Evolutionary conservation across 2,888 invertebrate species (phyloP), one percentile per base, ranked within the genome.

Genomic region (Cybosia mesomella): DNA sequence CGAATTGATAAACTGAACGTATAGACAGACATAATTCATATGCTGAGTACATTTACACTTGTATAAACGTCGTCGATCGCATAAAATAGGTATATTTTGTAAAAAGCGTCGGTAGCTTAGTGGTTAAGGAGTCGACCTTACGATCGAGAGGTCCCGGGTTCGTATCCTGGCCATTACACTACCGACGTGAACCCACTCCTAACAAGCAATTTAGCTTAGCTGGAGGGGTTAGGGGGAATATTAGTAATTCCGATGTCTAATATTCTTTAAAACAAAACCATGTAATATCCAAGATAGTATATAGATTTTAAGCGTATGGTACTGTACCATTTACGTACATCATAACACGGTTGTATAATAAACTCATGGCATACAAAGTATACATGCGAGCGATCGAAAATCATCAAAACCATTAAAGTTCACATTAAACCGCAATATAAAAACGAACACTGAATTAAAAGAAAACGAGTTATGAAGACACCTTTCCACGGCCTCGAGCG

Each of bases 381-480:
- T 39, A 39, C 36, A 69, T 60, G 21, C 58, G 43, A 64, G 15
- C 60, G 28, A 4, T 28, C 28, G 36, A 68, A 66, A 57, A 55
- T 59, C 67, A 70, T 66, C 61, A 67, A 71, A 70, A 55, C 66
- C 65, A 79, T 79, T 71, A 70, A 76, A 73, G 59, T 73, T 72
- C 67, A 66, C 70, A 70, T 70, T 54, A 32, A 68, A 67, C 64
- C 61, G 58, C 73, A 69, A 72, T 65, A 73, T 68, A 73, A 73
- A 73, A 72, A 58, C 65, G 64, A 75, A 73, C 70, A 74, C 73
- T 71, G 64, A 77, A 76, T 71, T 49, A 70, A 72, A 74, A 69
- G 70, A 61, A 74, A 82, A 81, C 80, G 73, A 72, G 80, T 80
- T 83, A 75, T 70, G 82, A 82, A 82, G 81, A 84, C 79, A 85